phyloP scores from a whole-genome alignment of 2,797 vertebrate genomes.

The Pseudochirops corinnae region DNA sequence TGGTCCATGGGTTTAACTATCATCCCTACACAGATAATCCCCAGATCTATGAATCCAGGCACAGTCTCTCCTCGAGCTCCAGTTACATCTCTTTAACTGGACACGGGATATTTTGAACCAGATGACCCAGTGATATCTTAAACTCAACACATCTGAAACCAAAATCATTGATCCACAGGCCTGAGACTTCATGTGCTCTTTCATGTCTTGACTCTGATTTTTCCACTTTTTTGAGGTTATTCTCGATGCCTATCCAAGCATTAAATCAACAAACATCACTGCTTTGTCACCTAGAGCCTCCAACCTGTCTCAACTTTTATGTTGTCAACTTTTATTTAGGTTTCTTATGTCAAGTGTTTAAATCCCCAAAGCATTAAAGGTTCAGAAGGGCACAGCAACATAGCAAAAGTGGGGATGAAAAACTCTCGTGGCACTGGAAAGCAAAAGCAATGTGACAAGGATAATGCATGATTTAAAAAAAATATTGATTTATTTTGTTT shows the following conservation, averaged over 20 bases:
- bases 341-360: background rate
- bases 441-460: background rate
- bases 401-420: background rate
- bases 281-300: background rate
- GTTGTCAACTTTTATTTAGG: background rate
- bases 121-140: too few species aligned
- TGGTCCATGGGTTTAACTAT: too few species aligned
- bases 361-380: constrained; percentile 1
- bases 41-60: too few species aligned
- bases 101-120: too few species aligned
- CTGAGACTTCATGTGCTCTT: background rate
- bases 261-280: background rate
- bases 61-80: too few species aligned
- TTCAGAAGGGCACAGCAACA: background rate
- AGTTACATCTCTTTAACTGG: too few species aligned
- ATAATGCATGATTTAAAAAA: background rate
- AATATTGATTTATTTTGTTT: background rate
- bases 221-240: background rate
- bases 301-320: background rate
- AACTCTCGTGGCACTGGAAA: background rate
- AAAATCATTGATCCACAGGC: background rate
- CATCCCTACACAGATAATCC: too few species aligned
- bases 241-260: background rate
- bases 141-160: too few species aligned
- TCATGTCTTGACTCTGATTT: background rate